phyloP scores from a whole-genome alignment of 2,888 invertebrate genomes.

The Xanthia icteritia region DNA sequence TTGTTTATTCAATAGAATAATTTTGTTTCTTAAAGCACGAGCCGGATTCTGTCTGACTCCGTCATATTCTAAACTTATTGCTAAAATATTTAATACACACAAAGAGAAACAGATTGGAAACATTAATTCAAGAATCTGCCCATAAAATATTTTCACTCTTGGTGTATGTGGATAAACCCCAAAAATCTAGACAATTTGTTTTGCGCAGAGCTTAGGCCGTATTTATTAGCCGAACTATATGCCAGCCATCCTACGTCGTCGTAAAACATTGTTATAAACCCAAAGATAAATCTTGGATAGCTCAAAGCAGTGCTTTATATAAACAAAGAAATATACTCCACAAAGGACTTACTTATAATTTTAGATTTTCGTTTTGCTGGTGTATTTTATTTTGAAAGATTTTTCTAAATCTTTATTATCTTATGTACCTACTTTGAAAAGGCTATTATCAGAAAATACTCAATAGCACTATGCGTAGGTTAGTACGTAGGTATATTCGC shows the following conservation, averaged over 20 bases:
- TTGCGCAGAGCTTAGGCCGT: slow-evolving; percentile 1
- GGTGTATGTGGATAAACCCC: background rate
- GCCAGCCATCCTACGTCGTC: background rate
- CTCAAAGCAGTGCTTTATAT: slow-evolving; percentile 1
- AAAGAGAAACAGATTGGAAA: background rate
- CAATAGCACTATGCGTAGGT: background rate
- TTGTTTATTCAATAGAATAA: background rate
- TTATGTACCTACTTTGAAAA: background rate
- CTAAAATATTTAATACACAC: background rate
- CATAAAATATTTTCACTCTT: slow-evolving; percentile 21
- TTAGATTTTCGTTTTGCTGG: background rate
- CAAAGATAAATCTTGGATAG: slow-evolving; percentile 10
- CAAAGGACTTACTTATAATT: background rate
- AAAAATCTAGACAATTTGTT: slow-evolving; percentile 29
- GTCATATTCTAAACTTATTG: background rate
- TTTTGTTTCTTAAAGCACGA: background rate
- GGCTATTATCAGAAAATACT: background rate
- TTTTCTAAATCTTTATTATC: slow-evolving; percentile 5
- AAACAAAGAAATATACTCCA: background rate
- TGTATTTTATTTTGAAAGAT: background rate
- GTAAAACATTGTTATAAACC: slow-evolving; percentile 16
- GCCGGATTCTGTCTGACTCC: background rate
- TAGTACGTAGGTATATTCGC: background rate
- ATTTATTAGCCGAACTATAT: slow-evolving; percentile 22
- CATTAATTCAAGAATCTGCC: background rate